A percentile compares a stretch with the other conserved stretches of the same genome.
phyloP scores from a whole-genome alignment of 1,140 invertebrate genomes.

The Ectropis grisescens region DNA sequence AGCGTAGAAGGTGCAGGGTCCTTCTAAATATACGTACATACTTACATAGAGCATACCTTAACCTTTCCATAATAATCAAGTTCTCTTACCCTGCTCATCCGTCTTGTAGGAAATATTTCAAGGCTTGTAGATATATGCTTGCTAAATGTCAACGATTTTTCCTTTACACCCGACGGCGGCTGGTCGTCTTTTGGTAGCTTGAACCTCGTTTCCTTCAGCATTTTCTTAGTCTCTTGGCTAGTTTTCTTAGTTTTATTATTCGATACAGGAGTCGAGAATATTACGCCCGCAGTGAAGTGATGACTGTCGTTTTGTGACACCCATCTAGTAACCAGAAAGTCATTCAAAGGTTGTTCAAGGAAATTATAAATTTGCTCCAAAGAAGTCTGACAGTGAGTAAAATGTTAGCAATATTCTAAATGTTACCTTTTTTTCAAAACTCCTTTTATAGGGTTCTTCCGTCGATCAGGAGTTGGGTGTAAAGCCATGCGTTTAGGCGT shows the following conservation, averaged over 20 bases:
- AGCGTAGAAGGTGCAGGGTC: too few relatives aligned
- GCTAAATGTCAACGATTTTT: slow-evolving; percentile 40
- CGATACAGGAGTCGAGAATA: slow-evolving; percentile 83
- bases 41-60: too few relatives aligned
- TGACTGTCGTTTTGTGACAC: slow-evolving; percentile 65
- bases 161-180: slow-evolving; percentile 43
- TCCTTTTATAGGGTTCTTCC: slow-evolving; percentile 71
- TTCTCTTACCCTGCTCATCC: slow-evolving; percentile 57
- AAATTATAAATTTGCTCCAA: too few relatives aligned
- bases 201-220: slow-evolving; percentile 74
- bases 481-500: slow-evolving; percentile 72
- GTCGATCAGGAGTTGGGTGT: slow-evolving; percentile 62
- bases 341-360: too few relatives aligned
- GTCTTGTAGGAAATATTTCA: slow-evolving; percentile 58
- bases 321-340: slow-evolving; percentile 59
- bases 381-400: too few relatives aligned
- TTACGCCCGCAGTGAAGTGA: slow-evolving; percentile 72
- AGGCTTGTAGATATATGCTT: slow-evolving; percentile 57
- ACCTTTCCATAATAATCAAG: too few relatives aligned
- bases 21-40: too few relatives aligned
- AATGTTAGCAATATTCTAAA: too few relatives aligned
- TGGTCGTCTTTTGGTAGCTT: slow-evolving; percentile 68
- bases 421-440: slow-evolving; percentile 72
- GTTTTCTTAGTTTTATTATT: slow-evolving; percentile 70
- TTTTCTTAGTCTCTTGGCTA: slow-evolving; percentile 60